These are phyloP conservation scores for Eubucco bourcierii DNA, from an alignment of 2,113 vertebrate genomes.

Conservation along the genomic window DNA sequence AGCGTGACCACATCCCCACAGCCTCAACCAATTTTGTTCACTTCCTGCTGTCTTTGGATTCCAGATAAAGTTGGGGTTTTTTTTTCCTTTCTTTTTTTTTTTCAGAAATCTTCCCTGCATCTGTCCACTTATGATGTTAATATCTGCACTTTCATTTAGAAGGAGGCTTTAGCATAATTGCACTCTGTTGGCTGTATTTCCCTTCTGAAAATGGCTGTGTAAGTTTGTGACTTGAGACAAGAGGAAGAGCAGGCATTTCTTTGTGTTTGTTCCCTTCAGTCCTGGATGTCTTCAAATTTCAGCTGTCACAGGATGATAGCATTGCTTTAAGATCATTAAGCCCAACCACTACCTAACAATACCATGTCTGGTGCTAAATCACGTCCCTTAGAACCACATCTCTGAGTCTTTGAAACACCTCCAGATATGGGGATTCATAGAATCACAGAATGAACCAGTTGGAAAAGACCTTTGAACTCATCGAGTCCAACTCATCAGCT, in stretches of 20 bases:
- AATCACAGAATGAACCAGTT: too few relatives aligned
- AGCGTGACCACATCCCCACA: constrained; percentile 44
- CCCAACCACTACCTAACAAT: too few relatives aligned
- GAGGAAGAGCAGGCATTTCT: not conserved
- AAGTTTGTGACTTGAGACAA: not conserved
- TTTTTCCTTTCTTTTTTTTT: not conserved
- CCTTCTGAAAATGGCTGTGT: not conserved
- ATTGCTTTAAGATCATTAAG: too few relatives aligned
- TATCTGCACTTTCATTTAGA: not conserved
- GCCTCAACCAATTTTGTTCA: constrained; percentile 55
- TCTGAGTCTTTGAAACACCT: too few relatives aligned
- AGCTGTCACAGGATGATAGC: not conserved
- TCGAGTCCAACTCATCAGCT: too few relatives aligned
- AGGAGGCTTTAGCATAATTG: not conserved
- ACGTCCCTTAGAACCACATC: too few relatives aligned
- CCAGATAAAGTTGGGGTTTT: not conserved
- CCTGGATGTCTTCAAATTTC: not conserved
- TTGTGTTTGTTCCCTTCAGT: not conserved
- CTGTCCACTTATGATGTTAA: not conserved
- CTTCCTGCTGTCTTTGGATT: constrained; percentile 53
- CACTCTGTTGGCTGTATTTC: not conserved
- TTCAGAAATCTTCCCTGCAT: not conserved
- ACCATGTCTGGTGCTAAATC: too few relatives aligned
- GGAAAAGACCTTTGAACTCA: too few relatives aligned
- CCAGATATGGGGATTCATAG: too few relatives aligned